Conservation (phyloP, 2,797 vertebrate species). For the Momotus momota region DNA sequence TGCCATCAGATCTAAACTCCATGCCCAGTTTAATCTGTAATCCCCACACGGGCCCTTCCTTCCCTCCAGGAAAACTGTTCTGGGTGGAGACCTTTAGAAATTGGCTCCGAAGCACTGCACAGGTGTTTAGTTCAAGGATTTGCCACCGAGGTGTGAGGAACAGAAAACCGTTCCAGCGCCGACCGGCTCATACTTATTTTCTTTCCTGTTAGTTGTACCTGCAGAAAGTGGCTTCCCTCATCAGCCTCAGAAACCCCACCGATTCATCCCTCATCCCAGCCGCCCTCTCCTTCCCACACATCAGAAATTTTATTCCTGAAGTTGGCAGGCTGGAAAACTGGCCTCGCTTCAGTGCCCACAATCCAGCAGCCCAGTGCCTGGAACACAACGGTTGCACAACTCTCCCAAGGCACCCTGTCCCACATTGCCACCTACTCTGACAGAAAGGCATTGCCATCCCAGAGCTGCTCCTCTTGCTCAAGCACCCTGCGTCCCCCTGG, state of each 20-base stretch:
- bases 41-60: not conserved
- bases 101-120: not conserved
- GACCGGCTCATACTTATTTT: not conserved
- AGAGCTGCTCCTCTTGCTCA: not conserved
- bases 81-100: not conserved
- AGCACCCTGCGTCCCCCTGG: not conserved
- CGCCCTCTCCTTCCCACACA: not conserved
- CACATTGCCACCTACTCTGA: not conserved
- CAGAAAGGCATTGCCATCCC: not conserved
- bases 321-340: not conserved
- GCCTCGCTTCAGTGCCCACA: not conserved
- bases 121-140: not conserved
- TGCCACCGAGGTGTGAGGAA: not conserved
- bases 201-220: not conserved
- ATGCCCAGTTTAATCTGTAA: rapidly evolving
- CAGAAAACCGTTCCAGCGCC: not conserved
- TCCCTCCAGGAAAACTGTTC: not conserved
- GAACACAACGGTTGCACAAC: not conserved
- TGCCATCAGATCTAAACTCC: not conserved
- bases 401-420: not conserved
- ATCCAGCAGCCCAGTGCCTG: not conserved
- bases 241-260: not conserved
- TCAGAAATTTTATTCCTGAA: not conserved
- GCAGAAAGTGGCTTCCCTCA: not conserved
- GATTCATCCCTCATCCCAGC: not conserved